Evolutionary conservation across 2,888 invertebrate species (phyloP).

Genomic region (Machimus atricapillus): DNA sequence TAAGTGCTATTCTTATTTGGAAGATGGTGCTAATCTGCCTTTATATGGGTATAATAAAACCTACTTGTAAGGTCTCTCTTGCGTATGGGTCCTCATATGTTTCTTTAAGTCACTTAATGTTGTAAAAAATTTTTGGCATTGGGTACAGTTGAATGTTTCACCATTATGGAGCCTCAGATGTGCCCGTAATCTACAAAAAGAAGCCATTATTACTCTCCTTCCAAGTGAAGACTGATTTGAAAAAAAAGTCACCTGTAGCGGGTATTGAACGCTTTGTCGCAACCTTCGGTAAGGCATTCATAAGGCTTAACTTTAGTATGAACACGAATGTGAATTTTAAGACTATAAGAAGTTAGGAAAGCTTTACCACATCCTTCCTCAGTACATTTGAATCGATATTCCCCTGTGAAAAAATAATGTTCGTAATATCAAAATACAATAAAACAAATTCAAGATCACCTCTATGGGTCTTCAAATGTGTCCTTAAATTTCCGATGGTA

Average conservation of each 20-base stretch:
- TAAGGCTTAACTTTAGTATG: slow-evolving; percentile 94
- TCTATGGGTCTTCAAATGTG: slow-evolving; percentile 95
- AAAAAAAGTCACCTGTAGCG: slow-evolving; percentile 75
- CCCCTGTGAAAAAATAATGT: slow-evolving; percentile 69
- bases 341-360: slow-evolving; percentile 92
- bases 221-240: neutral
- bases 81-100: slow-evolving; percentile 90
- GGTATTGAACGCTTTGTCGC: slow-evolving; percentile 93
- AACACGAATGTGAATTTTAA: slow-evolving; percentile 92
- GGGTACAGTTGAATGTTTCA: slow-evolving; percentile 90
- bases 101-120: slow-evolving; percentile 94
- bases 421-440: neutral
- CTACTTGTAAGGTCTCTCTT: slow-evolving; percentile 86
- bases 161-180: slow-evolving; percentile 93
- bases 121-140: slow-evolving; percentile 91
- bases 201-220: neutral
- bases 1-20: too few species aligned
- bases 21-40: too few species aligned
- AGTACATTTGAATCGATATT: slow-evolving; percentile 91
- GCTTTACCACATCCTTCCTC: slow-evolving; percentile 89
- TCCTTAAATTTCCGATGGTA: slow-evolving; percentile 91
- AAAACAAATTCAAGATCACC: slow-evolving; percentile 67
- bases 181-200: slow-evolving; percentile 72
- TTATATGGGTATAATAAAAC: neutral
- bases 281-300: slow-evolving; percentile 80